Percentiles rank a stretch among this genome's conserved stretches.
These are phyloP conservation scores for Drosophila prolongata DNA, from an alignment of 2,888 invertebrate species.

Conservation along the genomic window DNA sequence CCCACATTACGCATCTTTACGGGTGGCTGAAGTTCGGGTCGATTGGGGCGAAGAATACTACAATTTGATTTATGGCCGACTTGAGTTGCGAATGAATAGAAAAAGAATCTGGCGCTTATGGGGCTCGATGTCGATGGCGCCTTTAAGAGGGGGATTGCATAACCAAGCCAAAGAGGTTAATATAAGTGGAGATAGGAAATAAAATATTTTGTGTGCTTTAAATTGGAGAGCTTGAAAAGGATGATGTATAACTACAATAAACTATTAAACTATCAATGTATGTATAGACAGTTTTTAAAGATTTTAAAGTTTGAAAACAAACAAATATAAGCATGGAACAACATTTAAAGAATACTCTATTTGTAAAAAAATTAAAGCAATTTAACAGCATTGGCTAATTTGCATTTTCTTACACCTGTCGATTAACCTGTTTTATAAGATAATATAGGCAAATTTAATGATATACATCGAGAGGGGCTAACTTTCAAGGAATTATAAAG, in stretches of 20 bases:
- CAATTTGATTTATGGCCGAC: constrained; percentile 76
- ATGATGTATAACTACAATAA: not conserved
- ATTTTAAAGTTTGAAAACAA: no score
- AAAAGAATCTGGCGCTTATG: constrained; percentile 25
- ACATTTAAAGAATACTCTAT: no score
- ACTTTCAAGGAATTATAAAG: no score
- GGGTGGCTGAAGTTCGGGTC: constrained; percentile 25
- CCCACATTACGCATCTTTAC: constrained; percentile 28
- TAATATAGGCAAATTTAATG: no score
- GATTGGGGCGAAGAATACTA: constrained; percentile 46
- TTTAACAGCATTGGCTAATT: no score
- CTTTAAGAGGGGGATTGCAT: constrained; percentile 71
- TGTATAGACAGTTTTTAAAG: no score
- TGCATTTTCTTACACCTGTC: no score
- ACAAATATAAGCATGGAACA: no score
- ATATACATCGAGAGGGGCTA: no score
- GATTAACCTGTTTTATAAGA: no score
- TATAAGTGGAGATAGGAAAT: constrained; percentile 3
- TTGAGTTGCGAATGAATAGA: constrained; percentile 56
- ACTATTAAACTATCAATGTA: no score
- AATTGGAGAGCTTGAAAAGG: not conserved
- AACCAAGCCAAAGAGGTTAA: constrained; percentile 37
- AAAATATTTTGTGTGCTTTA: not conserved
- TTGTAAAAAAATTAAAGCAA: no score
- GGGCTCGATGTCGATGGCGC: constrained; percentile 42